These are phyloP conservation scores for Thera britannica DNA, from an alignment of 2,888 invertebrate species.

Conservation along the genomic window DNA sequence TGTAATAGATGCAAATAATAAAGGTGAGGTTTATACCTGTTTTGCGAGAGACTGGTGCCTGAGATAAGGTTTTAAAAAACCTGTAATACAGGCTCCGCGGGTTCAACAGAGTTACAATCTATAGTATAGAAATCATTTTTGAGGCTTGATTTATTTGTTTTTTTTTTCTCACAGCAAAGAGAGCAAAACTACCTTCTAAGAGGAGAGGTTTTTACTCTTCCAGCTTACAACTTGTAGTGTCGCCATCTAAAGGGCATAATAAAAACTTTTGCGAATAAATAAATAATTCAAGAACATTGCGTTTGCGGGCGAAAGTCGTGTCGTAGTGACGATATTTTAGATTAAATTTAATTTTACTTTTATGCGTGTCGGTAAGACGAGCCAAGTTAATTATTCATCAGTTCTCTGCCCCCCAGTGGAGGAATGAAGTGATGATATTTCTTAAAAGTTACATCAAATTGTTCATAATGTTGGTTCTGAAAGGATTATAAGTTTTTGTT, in stretches of 20 bases:
- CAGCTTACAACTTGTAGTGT: slow-evolving; percentile 22
- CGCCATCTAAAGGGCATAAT: slow-evolving; percentile 47
- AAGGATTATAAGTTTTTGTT: neutral
- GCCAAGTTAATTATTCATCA: slow-evolving; percentile 45
- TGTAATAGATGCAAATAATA: no score
- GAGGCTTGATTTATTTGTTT: no score
- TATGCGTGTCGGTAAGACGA: slow-evolving; percentile 31
- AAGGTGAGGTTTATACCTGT: no score
- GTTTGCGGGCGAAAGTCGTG: slow-evolving; percentile 48
- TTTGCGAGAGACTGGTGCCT: no score
- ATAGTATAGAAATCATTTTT: no score
- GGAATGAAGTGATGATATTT: slow-evolving; percentile 12
- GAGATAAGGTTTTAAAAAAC: no score
- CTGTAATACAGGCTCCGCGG: no score
- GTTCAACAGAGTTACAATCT: no score
- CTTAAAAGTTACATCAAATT: slow-evolving; percentile 19
- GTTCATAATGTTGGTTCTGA: neutral
- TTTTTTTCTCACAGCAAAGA: no score
- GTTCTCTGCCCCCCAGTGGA: neutral
- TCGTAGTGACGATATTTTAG: slow-evolving; percentile 41
- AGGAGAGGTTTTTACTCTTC: neutral
- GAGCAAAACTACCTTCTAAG: no score
- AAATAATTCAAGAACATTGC: slow-evolving; percentile 57
- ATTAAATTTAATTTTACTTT: slow-evolving; percentile 53
- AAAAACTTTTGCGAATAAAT: slow-evolving; percentile 62